Base-by-base conservation (phyloP, 2,888 invertebrate genomes). In the Chrysopilus asiliformis region DNA sequence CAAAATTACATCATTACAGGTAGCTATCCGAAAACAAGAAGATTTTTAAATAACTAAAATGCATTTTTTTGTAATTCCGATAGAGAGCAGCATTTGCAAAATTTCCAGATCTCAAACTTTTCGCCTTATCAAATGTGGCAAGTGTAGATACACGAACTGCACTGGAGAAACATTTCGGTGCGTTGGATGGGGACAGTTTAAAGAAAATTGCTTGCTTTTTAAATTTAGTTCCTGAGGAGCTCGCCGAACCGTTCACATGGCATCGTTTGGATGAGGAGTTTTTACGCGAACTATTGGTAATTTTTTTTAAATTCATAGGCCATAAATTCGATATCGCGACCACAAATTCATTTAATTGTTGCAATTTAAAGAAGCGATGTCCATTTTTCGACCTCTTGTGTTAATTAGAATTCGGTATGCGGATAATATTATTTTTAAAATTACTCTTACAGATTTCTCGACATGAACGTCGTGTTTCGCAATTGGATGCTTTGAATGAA, bases 71-170 rank as follows among this genome's bases (percentile, higher is more conserved):
- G 7, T 22, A 22, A 8, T 22, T 22, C 10, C 22, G 10, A 22
- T 22, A 94, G 81, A 86, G 84, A 68, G 91, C 90, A 1, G 84
- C 89, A 0, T 98, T 93, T 62, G 80, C 85, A 2, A 85, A 91
- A 57, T 94, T 90, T 59, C 78, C 84, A 4, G 79, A 90, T 47
- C 62, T 97, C 37, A 69, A 81, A 29, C 72, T 79, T 45, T 95
- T 98, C 64, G 78, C 93, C 0, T 65, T 98, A 22, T 78, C 90
- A 0, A 97, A 94, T 64, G 94, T 98, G 10, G 90, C 90, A 1
- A 84, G 81, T 49, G 85, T 98, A n/a, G 94, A 98, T 55, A 87
- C 85, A 0, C 71, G 93, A 45, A 80, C 83, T 39, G 72, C 77
- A 12, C 66, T 94, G 16, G 65, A 76, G 42, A 87, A 89, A 56